phyloP scores from a whole-genome alignment of 2,797 vertebrate genomes.

The Gastrophryne carolinensis region DNA sequence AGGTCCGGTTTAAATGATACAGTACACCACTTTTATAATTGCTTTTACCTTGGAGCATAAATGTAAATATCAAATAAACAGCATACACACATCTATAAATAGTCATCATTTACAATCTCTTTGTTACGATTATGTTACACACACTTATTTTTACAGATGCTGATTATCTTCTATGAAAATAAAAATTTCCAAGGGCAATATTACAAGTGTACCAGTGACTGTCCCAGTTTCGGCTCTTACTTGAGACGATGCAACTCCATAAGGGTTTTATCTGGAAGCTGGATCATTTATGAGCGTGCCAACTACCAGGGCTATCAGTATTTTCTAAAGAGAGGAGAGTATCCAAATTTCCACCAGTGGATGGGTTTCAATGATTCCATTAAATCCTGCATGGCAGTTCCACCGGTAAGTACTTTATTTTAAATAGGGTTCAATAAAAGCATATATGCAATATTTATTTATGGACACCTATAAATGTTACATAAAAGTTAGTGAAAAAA shows the following conservation, averaged over 20 bases:
- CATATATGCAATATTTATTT: no score
- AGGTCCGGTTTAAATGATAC: no score
- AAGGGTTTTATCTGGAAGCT: constrained; percentile 31
- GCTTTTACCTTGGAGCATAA: no score
- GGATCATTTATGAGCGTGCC: constrained; percentile 29
- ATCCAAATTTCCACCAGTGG: constrained; percentile 29
- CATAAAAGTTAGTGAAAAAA: no score
- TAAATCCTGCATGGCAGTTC: constrained; percentile 37
- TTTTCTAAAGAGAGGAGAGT: constrained; percentile 34
- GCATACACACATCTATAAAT: no score
- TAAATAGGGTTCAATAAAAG: no score
- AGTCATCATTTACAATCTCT: no score
- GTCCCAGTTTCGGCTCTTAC: constrained; percentile 16
- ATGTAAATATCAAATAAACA: no score
- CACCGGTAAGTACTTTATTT: constrained; percentile 10
- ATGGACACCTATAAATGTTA: no score
- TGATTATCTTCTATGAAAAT: constrained; percentile 36
- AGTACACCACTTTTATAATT: no score
- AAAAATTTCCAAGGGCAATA: constrained; percentile 17
- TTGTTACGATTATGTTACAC: no score
- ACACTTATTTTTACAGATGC: no score
- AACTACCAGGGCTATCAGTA: constrained; percentile 43
- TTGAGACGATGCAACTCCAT: constrained; percentile 32
- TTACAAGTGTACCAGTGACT: constrained; percentile 34
- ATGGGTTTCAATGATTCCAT: constrained; percentile 37